A percentile compares a stretch with the other conserved stretches of the same genome.
phyloP scores from a whole-genome alignment of 2,888 invertebrate genomes.

The Polyommatus icarus region DNA sequence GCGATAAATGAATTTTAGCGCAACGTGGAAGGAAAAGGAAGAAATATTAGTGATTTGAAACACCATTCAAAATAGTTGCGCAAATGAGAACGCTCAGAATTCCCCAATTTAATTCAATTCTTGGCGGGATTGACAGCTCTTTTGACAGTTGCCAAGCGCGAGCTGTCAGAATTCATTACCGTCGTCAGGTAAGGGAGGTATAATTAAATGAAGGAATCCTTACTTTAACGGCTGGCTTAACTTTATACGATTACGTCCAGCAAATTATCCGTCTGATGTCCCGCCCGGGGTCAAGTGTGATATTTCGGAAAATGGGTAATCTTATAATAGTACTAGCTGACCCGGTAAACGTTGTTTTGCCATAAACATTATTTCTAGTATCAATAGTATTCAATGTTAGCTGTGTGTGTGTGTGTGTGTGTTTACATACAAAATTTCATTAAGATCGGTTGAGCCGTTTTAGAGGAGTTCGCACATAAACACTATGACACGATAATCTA shows the following conservation, averaged over 20 bases:
- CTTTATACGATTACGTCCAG: conserved; percentile 28
- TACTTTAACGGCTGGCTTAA: conserved; percentile 33
- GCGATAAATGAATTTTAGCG: no score
- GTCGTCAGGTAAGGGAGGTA: neutral
- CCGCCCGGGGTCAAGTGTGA: neutral
- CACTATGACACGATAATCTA: no score
- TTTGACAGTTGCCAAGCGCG: neutral
- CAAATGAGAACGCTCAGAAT: neutral
- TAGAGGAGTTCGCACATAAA: no score
- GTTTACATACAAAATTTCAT: no score
- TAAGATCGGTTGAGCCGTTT: no score
- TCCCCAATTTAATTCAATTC: neutral
- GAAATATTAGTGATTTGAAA: no score
- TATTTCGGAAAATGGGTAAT: neutral
- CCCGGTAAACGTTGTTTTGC: no score
- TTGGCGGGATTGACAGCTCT: neutral
- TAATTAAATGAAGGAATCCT: conserved; percentile 32
- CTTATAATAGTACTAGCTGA: neutral
- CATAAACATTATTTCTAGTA: no score
- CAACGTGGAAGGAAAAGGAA: no score
- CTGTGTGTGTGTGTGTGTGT: no score
- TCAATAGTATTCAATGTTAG: no score
- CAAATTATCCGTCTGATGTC: neutral
- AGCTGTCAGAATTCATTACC: conserved; percentile 9
- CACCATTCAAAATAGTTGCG: neutral